Evolutionary conservation across 2,888 invertebrate genomes (phyloP).

Genomic region (Xanthorhoe spadicearia): DNA sequence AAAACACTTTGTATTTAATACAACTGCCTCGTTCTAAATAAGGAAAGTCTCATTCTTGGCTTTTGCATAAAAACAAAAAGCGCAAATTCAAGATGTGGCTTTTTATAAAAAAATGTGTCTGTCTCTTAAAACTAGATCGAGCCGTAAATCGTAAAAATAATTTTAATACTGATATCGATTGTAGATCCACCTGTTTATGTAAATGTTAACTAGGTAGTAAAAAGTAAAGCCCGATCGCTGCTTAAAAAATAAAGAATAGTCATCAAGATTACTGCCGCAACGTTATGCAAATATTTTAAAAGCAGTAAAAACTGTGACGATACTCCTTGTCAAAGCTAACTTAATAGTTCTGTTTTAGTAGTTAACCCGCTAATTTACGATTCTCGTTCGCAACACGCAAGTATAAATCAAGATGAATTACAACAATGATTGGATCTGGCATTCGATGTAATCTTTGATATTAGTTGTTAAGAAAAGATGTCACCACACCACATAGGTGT

Average conservation of each 20-base stretch:
- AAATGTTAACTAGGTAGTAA: conserved; percentile 22
- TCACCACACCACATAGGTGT: neutral
- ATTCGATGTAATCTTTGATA: conserved; percentile 61
- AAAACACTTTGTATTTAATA: too few species aligned
- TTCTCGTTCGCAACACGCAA: conserved; percentile 66
- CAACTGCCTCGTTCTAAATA: too few species aligned
- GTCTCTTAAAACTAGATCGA: neutral
- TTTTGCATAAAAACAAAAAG: neutral
- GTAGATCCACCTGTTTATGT: conserved; percentile 20
- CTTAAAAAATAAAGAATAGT: conserved; percentile 36
- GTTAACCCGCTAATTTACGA: conserved; percentile 72
- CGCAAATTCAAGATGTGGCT: neutral
- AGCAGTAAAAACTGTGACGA: conserved; percentile 44
- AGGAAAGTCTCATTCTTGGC: neutral
- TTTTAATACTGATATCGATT: neutral
- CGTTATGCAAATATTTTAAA: conserved; percentile 47
- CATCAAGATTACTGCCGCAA: conserved; percentile 39
- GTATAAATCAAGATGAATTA: conserved; percentile 80
- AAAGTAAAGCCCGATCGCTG: conserved; percentile 14
- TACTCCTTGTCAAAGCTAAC: conserved; percentile 45
- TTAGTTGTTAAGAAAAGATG: conserved; percentile 62
- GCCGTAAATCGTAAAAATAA: neutral
- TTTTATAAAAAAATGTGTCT: neutral
- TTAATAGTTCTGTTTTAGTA: conserved; percentile 56
- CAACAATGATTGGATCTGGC: conserved; percentile 72